Evolutionary conservation across 2,797 vertebrate genomes (phyloP).

Genomic region (Gymnothorax javanicus): DNA sequence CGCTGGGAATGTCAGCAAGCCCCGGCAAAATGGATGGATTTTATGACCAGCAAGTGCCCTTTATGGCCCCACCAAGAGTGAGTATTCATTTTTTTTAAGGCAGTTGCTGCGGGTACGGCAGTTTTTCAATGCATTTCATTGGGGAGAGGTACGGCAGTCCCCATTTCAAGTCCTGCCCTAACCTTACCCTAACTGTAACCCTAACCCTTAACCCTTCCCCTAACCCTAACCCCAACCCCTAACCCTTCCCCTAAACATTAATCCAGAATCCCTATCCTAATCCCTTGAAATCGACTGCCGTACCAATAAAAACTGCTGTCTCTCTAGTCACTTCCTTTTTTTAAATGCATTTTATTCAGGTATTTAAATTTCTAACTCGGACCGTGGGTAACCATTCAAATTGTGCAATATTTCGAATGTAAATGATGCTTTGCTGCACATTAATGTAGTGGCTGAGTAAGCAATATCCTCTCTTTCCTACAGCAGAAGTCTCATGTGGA

Average conservation of each 20-base stretch:
- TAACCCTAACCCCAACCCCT: too few species aligned
- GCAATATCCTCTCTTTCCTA: neutral
- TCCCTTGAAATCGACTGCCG: too few species aligned
- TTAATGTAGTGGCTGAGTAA: neutral
- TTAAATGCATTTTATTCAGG: neutral
- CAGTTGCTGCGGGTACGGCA: too few species aligned
- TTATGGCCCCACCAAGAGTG: conserved; percentile 87
- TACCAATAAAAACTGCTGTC: too few species aligned
- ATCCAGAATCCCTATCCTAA: too few species aligned
- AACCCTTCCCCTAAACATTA: too few species aligned
- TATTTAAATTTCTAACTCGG: neutral
- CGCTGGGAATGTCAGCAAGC: conserved; percentile 55
- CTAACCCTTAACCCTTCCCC: too few species aligned
- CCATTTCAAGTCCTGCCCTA: too few species aligned
- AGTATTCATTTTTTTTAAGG: conserved; percentile 63
- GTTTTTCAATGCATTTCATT: too few species aligned
- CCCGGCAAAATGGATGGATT: conserved; percentile 89
- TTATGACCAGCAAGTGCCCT: conserved; percentile 97
- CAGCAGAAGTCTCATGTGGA: conserved; percentile 76
- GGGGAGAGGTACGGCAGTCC: too few species aligned
- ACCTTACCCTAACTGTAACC: too few species aligned
- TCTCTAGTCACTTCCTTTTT: too few species aligned
- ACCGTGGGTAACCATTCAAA: neutral
- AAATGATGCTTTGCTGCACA: neutral
- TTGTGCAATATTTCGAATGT: neutral